Evolutionary conservation across 2,888 invertebrate genomes (phyloP).

Genomic region (Conus canariensis): DNA sequence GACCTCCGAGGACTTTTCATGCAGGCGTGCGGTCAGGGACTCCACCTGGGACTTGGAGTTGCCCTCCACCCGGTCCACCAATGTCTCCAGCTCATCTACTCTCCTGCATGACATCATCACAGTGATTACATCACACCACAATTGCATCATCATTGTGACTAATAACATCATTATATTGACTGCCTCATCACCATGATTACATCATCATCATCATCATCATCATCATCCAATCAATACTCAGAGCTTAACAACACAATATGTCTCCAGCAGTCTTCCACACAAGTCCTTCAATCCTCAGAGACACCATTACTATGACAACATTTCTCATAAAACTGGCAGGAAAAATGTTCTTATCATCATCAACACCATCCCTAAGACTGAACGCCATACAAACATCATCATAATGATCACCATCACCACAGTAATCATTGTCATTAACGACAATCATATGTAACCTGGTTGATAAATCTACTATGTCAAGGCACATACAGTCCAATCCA

Average conservation of each 20-base stretch:
- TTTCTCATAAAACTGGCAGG: too few relatives aligned
- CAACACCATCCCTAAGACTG: neutral
- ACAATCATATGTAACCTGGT: neutral
- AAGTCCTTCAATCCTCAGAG: too few relatives aligned
- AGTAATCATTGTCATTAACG: too few relatives aligned
- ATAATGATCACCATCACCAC: neutral
- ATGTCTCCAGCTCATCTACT: constrained; percentile 70
- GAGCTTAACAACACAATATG: neutral
- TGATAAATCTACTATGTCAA: too few relatives aligned
- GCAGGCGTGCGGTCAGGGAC: constrained; percentile 62
- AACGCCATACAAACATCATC: neutral
- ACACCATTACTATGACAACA: too few relatives aligned
- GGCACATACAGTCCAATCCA: too few relatives aligned
- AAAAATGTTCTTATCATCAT: neutral
- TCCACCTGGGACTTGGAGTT: constrained; percentile 69
- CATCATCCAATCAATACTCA: neutral
- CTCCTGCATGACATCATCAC: constrained; percentile 57
- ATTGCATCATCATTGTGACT: neutral
- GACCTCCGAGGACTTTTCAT: constrained; percentile 70
- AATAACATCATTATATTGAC: neutral
- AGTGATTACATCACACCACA: neutral
- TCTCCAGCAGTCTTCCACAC: too few relatives aligned
- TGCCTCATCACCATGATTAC: neutral
- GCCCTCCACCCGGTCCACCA: constrained; percentile 71
- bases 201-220: neutral